Evolutionary conservation across 2,888 invertebrate species (phyloP).

Genomic region (Julus scandinavius): DNA sequence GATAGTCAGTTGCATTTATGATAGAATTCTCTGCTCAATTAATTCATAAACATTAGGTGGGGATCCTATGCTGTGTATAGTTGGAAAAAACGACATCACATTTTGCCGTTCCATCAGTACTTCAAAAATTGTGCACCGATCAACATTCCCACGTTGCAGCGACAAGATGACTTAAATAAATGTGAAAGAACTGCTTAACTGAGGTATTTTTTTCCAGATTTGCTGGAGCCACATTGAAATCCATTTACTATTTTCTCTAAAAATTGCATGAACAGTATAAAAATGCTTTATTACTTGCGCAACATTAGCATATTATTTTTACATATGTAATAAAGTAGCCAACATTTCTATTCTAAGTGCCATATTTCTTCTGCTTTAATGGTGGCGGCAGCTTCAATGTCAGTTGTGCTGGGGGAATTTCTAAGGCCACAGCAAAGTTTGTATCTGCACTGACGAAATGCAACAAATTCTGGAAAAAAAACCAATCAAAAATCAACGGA

Average conservation of each 20-base stretch:
- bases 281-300: neutral
- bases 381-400: constrained; percentile 44
- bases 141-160: neutral
- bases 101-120: constrained; percentile 53
- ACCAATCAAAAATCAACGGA: too few relatives aligned
- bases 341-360: constrained; percentile 22
- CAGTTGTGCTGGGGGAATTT: constrained; percentile 39
- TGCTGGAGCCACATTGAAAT: neutral
- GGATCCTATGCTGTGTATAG: constrained; percentile 49
- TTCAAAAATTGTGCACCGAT: constrained; percentile 28
- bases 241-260: neutral
- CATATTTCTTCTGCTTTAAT: constrained; percentile 51
- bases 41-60: constrained; percentile 36
- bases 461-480: constrained; percentile 42
- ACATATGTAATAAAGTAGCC: neutral
- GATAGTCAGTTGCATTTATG: neutral
- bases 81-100: constrained; percentile 43
- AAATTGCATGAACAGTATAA: neutral
- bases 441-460: constrained; percentile 40
- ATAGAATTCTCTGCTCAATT: neutral
- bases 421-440: constrained; percentile 51
- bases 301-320: neutral
- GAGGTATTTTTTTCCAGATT: neutral
- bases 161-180: neutral
- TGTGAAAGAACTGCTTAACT: neutral